These are phyloP conservation scores for Dendrocopos noguchii DNA, from an alignment of 2,113 vertebrate species.

Conservation along the genomic window DNA sequence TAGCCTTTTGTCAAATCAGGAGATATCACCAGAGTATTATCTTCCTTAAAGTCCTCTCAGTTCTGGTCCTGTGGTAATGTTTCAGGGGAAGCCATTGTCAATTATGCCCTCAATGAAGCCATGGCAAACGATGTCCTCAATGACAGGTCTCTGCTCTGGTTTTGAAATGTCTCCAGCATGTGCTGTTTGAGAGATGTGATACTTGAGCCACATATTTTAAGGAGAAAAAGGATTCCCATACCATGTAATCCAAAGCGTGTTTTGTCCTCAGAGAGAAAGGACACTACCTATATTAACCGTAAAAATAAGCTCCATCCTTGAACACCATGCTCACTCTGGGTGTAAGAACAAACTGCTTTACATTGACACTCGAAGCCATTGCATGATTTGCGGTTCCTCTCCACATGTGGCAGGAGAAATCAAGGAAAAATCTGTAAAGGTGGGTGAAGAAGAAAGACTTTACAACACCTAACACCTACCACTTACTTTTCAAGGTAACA, in stretches of 20 bases:
- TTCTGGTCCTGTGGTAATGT: not conserved
- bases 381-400: not conserved
- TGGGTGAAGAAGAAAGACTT: not conserved
- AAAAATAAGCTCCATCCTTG: not conserved
- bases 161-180: accelerated
- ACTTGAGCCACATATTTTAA: not conserved
- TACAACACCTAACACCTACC: not conserved
- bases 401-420: accelerated
- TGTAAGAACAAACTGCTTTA: not conserved
- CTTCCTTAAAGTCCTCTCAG: not conserved
- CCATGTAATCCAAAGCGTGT: accelerated
- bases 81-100: not conserved
- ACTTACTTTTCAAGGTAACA: not conserved
- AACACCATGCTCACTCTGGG: accelerated
- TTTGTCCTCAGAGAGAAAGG: not conserved
- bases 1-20: not conserved
- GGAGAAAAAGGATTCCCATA: not conserved
- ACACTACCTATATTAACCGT: not conserved
- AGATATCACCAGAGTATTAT: not conserved
- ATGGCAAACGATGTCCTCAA: accelerated
- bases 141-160: not conserved
- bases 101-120: accelerated
- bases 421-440: not conserved
- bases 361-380: accelerated
- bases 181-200: not conserved